phyloP scores from a whole-genome alignment of 2,888 invertebrate genomes.

The Lepetodrilus schrolli region DNA sequence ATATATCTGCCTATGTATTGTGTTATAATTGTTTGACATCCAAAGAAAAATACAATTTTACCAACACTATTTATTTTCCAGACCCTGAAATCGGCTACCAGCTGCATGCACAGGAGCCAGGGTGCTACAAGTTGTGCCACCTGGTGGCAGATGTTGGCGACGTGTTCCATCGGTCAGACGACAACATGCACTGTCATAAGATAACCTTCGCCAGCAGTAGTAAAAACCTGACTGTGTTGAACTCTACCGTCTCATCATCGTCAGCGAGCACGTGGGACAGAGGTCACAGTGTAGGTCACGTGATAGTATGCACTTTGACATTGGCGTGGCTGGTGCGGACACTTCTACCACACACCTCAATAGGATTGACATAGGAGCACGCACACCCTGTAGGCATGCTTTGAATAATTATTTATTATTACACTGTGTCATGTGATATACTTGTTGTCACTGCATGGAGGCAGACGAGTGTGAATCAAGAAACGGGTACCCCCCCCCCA shows the following conservation, averaged over 20 bases:
- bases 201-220: neutral
- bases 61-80: neutral
- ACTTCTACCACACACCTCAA: slow-evolving; percentile 10
- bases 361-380: slow-evolving; percentile 28
- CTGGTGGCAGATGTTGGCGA: neutral
- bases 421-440: slow-evolving; percentile 32
- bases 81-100: slow-evolving; percentile 21
- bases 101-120: slow-evolving; percentile 22
- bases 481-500: too few species aligned
- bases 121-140: slow-evolving; percentile 35
- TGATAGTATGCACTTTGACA: too few species aligned
- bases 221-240: slow-evolving; percentile 10
- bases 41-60: too few species aligned
- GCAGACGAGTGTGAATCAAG: too few species aligned
- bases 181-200: slow-evolving; percentile 21
- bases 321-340: slow-evolving; percentile 17
- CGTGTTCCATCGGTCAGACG: neutral
- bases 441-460: neutral
- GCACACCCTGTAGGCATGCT: slow-evolving; percentile 11
- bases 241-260: neutral
- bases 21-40: too few species aligned
- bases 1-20: too few species aligned
- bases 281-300: neutral
- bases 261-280: neutral
- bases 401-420: slow-evolving; percentile 28